Base-by-base conservation (phyloP, 2,888 invertebrate genomes). In the Zonitis immaculata region DNA sequence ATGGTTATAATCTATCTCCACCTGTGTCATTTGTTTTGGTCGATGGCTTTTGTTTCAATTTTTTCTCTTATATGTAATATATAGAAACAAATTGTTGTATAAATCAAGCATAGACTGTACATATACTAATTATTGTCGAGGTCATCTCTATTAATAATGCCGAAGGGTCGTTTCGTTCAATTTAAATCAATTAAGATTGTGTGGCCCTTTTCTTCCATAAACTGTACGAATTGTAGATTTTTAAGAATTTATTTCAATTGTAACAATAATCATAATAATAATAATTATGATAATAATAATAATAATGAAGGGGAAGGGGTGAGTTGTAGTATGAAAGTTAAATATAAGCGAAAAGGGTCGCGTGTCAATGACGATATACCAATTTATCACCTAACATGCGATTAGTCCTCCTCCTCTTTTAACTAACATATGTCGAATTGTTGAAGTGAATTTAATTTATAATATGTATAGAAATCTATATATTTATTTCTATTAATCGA, bases 371-470 rank as follows among this genome's bases (percentile, higher is more conserved):
- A 49, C 54, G 55, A 58, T 61, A 59, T 57, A 22, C 28, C 60
- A 59, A 66, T 66, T 63, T 62, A 65, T 65, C 65, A 66, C 66
- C 60, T 64, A 62, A 39, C 54, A 60, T 58, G 53, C 66, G 60
- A 65, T 66, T 66, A 66, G 65, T 65, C 56, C 53, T 5, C 5
- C 22, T 22, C 53, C 22, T 22, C 22, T 22, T 3, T 22, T 22
- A 22, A 49, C 53, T 49, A 66, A 63, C 66, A 66, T 66, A 66
- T 65, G 66, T 66, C 64, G 56, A 60, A 54, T 56, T 57, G 57
- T 57, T 51, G 62, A 61, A 61, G 49, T 49, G 51, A 53, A 56
- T 48, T 57, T 55, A 56, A 64, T 61, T 63, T 58, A 63, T 60
- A 42, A 30, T 32, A 32, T n/a, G n/a, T 14, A 32, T 20, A 11